These are phyloP conservation scores for Callipepla squamata DNA, from an alignment of 2,113 vertebrate genomes.

Conservation along the genomic window DNA sequence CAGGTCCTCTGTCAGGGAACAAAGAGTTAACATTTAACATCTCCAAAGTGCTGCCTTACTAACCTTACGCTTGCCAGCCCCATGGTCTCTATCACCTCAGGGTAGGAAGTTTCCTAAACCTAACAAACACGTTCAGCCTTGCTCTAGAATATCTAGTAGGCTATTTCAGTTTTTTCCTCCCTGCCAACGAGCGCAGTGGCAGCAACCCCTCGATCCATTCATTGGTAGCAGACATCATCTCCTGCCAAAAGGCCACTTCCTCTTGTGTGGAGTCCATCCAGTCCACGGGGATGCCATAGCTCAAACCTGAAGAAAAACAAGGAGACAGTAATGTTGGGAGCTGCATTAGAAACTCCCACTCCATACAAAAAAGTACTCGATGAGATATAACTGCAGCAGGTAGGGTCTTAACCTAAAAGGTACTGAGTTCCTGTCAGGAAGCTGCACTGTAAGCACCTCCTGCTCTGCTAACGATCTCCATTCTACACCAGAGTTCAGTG, in stretches of 20 bases:
- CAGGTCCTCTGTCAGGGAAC: not conserved
- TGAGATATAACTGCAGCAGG: not conserved
- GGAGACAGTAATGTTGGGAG: not conserved
- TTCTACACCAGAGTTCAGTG: not conserved
- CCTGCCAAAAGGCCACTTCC: slow-evolving; percentile 77
- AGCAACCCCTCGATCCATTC: slow-evolving; percentile 77
- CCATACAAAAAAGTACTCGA: not conserved
- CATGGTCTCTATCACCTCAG: accelerated
- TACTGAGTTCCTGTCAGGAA: not conserved
- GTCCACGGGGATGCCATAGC: slow-evolving; percentile 76
- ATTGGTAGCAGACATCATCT: slow-evolving; percentile 74
- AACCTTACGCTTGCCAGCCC: not conserved
- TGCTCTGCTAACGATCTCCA: not conserved
- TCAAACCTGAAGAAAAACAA: slow-evolving; percentile 48
- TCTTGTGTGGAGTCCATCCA: slow-evolving; percentile 79
- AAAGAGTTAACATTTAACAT: not conserved
- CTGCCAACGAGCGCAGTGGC: slow-evolving; percentile 66
- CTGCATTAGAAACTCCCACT: not conserved
- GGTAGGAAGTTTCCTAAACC: not conserved
- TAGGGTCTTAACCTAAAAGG: not conserved
- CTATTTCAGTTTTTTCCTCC: slow-evolving; percentile 67
- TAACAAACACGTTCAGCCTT: not conserved
- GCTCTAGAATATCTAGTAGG: accelerated
- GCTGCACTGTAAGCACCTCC: not conserved
- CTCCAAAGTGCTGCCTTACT: not conserved